Percentiles rank a stretch among this genome's conserved stretches.
These are phyloP conservation scores for Meloidogyne floridensis DNA, from an alignment of 1,140 invertebrate species.

Conservation along the genomic window DNA sequence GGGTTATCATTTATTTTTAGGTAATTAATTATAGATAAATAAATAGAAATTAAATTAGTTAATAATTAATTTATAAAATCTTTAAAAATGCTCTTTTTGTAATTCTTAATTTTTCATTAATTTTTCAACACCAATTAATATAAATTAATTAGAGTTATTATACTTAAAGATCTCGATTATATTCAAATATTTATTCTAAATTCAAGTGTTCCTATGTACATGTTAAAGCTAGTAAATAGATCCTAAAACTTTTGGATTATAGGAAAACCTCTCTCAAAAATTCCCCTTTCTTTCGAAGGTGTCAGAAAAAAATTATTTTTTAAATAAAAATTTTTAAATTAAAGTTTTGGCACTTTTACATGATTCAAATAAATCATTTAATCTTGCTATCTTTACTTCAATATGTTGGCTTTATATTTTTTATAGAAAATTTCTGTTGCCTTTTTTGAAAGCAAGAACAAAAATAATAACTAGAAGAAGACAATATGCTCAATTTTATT, in stretches of 20 bases:
- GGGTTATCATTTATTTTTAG: not conserved
- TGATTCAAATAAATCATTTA: slow-evolving; percentile 6
- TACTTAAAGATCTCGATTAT: no score
- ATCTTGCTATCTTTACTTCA: slow-evolving; percentile 7
- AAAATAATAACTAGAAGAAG: slow-evolving; percentile 7
- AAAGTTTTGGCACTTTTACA: slow-evolving; percentile 22
- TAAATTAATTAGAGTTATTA: no score
- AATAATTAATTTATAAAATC: no score
- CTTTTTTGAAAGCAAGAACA: slow-evolving; percentile 13
- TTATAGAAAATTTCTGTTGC: slow-evolving; percentile 7
- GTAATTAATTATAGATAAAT: no score
- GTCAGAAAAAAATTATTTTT: not conserved
- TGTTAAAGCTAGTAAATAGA: no score
- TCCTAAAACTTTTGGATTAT: no score
- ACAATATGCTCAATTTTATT: not conserved
- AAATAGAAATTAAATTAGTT: no score
- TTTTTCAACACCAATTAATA: no score
- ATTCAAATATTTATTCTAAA: no score
- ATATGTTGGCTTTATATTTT: slow-evolving; percentile 25
- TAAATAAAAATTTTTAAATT: not conserved
- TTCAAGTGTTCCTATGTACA: no score
- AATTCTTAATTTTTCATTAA: no score
- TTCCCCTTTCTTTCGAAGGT: not conserved
- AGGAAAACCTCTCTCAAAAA: not conserved
- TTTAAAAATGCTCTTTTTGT: no score